phyloP scores from a whole-genome alignment of 2,888 invertebrate genomes.

The Prenolepis imparis region DNA sequence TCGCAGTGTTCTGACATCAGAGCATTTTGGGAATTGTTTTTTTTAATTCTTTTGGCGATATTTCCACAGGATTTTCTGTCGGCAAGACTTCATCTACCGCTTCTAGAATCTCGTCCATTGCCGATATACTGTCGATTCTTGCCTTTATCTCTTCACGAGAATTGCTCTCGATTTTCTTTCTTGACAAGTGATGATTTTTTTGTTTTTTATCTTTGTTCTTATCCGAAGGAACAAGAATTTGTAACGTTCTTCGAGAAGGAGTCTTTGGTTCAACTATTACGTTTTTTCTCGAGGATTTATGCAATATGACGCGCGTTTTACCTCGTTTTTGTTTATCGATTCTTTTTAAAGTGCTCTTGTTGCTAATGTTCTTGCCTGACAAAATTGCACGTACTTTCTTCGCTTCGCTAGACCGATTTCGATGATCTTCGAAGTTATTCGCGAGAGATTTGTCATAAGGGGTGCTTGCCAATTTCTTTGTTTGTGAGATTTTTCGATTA shows the following conservation, averaged over 20 bases:
- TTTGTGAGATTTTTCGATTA: neutral
- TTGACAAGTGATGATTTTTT: neutral
- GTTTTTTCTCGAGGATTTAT: neutral
- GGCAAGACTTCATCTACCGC: conserved; percentile 29
- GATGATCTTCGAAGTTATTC: neutral
- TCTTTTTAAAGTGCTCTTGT: neutral
- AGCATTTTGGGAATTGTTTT: neutral
- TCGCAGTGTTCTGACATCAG: neutral
- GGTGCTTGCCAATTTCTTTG: neutral
- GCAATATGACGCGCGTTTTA: neutral
- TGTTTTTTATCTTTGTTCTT: neutral
- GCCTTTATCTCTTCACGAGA: neutral
- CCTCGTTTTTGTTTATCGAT: neutral
- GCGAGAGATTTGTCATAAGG: neutral
- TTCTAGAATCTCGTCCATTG: conserved; percentile 26
- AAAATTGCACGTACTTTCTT: neutral
- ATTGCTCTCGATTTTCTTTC: neutral
- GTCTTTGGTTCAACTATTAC: neutral
- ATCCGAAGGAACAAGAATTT: neutral
- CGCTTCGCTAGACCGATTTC: neutral
- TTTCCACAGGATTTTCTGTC: neutral
- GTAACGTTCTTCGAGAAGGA: conserved; percentile 7
- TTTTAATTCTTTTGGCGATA: neutral
- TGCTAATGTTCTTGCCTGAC: neutral
- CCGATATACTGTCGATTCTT: neutral